These are phyloP conservation scores for Choristoneura fumiferana DNA, from an alignment of 1,140 invertebrate genomes.

Conservation along the genomic window DNA sequence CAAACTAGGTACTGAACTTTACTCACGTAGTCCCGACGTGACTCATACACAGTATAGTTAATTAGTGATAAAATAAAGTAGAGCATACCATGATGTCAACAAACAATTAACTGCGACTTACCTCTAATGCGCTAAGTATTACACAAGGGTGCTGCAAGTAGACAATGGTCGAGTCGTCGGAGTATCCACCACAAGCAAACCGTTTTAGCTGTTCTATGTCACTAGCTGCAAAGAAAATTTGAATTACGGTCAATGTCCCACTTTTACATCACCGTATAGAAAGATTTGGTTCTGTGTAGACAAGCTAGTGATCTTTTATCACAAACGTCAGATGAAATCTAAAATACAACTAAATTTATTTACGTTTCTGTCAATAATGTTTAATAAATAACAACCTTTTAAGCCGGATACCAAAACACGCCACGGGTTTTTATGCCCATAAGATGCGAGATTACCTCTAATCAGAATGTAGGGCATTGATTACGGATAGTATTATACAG, in stretches of 20 bases:
- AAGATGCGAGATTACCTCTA: conserved; percentile 90
- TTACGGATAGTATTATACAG: conserved; percentile 50
- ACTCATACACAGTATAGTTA: background rate
- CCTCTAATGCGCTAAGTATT: conserved; percentile 89
- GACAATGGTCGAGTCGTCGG: conserved; percentile 88
- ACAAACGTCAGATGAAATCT: background rate
- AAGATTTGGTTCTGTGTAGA: background rate
- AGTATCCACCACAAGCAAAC: conserved; percentile 89
- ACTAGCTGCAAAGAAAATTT: conserved; percentile 79
- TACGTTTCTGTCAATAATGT: too few species aligned
- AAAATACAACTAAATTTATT: too few species aligned
- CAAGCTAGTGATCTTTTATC: background rate
- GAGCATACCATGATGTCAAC: background rate
- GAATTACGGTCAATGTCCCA: background rate
- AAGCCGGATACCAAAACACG: conserved; percentile 90
- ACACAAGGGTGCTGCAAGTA: conserved; percentile 92
- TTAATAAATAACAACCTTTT: conserved; percentile 80
- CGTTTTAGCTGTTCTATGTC: conserved; percentile 89
- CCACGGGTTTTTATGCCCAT: conserved; percentile 91
- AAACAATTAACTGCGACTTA: conserved; percentile 42
- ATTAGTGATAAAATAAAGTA: too few species aligned
- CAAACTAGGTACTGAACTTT: too few species aligned
- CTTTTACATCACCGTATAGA: background rate
- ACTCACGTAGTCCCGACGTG: background rate
- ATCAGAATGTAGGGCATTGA: conserved; percentile 93